Base-by-base conservation (phyloP, 2,113 vertebrate genomes). In the Ctenodactylus gundi region DNA sequence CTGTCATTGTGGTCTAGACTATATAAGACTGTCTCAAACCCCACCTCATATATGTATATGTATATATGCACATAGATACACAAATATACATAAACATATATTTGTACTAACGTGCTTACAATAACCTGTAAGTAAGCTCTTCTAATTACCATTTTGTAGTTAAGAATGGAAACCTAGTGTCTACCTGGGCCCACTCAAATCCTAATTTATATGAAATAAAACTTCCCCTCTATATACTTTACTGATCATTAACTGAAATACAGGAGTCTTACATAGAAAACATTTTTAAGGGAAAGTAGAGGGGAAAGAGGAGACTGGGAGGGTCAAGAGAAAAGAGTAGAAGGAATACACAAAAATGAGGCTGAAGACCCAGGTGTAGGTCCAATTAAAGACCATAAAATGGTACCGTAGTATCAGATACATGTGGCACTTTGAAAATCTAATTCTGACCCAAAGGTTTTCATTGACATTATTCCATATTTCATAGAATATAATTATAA, bases 371-470 rank as follows among this genome's bases (percentile, higher is more conserved):
- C 31, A 96, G 46, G 75, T 68, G 9, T 49, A 87, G 6, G 39
- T 82, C 15, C 53, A 88, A n/a, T 53, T 72, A 62, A 96, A 94
- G 67, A 90, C 53, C 51, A 81, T 51, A 87, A 81, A 88, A 44
- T 86, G 51, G 44, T 91, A 91, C 4, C 9, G 9, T n/a, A 89
- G 27, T n/a, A 68, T 85, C 75, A 94, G 96, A 8, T 10, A 6
- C 39, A 91, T 57, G 49, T 86, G 70, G 20, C 73, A 85, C 82
- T 88, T 1, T 75, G 64, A 91, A n/a, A 94, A 90, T 85, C 57
- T 34, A 76, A 94, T 53, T 77, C 90, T 92, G 65, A 46, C 36
- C n/a, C 49, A 91, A 93, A 94, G 51, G 25, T 83, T 95, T 90
- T 93, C 86, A 93, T 89, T 80, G 39, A 15, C 58, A 90, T 60